Conservation (phyloP, 2,113 vertebrate genomes). For the Mungos mungo region DNA sequence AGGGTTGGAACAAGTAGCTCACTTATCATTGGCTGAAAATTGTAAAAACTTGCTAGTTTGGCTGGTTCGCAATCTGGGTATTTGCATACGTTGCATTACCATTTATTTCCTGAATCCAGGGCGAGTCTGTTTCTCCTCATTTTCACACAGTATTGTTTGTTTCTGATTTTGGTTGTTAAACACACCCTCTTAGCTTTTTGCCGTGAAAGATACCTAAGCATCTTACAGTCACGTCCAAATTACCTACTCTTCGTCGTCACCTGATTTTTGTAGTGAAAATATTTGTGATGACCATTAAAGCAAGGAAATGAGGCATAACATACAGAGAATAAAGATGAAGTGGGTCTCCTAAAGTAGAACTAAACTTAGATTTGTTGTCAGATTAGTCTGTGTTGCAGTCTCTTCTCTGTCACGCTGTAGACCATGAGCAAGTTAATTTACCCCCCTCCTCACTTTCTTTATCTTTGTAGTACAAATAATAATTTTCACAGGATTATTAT, state of each 20-base stretch:
- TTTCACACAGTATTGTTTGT: not conserved
- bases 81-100: not conserved
- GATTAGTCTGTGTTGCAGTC: not conserved
- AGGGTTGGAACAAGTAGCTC: not conserved
- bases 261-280: not conserved
- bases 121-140: not conserved
- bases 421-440: not conserved
- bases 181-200: not conserved
- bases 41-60: not conserved
- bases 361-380: not conserved
- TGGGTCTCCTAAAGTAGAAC: not conserved
- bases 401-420: not conserved
- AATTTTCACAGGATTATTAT: not conserved
- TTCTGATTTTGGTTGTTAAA: constrained; percentile 46
- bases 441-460: not conserved
- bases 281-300: not conserved
- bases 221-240: not conserved
- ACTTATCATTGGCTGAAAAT: not conserved
- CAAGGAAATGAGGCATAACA: not conserved
- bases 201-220: not conserved
- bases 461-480: not conserved
- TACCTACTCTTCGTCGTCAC: not conserved
- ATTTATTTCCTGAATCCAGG: not conserved
- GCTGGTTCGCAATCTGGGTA: not conserved
- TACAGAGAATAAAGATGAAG: not conserved